Conservation (phyloP, 2,113 vertebrate species). For the Elanus axillaris region DNA sequence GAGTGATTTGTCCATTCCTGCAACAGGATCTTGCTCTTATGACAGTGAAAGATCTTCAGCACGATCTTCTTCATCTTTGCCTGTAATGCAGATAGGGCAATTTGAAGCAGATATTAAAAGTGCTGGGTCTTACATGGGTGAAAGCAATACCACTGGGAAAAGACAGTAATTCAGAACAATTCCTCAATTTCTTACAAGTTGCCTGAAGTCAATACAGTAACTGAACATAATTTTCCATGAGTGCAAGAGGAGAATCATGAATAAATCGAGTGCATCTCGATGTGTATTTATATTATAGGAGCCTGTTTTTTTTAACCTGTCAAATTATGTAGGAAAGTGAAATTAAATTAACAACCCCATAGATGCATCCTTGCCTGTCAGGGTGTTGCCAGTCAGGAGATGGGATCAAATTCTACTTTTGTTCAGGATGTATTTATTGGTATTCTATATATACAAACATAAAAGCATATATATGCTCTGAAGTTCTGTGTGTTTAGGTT, state of each 20-base stretch:
- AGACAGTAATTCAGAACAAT: not conserved
- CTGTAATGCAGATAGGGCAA: not conserved
- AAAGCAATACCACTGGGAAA: not conserved
- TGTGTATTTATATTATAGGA: not conserved
- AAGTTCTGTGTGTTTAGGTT: not conserved
- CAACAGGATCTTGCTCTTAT: not conserved
- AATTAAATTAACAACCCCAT: not conserved
- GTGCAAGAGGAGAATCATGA: not conserved
- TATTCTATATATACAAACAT: not conserved
- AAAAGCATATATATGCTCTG: not conserved
- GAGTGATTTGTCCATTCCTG: not conserved
- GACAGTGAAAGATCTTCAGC: not conserved
- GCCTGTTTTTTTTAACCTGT: not conserved
- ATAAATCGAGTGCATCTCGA: not conserved
- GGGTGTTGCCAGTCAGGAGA: not conserved
- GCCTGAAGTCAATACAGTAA: not conserved
- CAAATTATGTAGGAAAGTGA: not conserved
- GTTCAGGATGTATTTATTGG: not conserved
- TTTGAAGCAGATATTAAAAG: not conserved
- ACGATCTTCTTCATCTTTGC: not conserved
- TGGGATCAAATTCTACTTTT: not conserved
- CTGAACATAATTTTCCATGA: not conserved
- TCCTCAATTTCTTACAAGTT: not conserved
- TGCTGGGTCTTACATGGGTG: not conserved
- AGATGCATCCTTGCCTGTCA: not conserved